Evolutionary conservation across 2,113 vertebrate genomes (phyloP).

Genomic region (Oncorhynchus kisutch): DNA sequence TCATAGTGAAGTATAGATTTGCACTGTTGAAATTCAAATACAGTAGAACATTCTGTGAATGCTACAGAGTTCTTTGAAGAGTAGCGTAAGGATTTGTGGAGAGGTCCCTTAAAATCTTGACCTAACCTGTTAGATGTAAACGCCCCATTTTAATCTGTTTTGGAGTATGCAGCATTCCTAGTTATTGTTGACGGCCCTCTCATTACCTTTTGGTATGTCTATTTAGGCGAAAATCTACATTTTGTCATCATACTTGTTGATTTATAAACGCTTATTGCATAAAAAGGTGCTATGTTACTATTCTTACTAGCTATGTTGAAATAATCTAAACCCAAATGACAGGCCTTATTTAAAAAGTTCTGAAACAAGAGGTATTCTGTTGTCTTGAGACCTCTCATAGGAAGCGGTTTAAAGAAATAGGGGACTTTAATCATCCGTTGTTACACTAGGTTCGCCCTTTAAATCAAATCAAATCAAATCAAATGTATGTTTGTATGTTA

Average conservation of each 20-base stretch:
- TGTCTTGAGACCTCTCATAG: background rate
- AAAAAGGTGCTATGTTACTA: background rate
- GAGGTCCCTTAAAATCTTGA: background rate
- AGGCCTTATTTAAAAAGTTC: background rate
- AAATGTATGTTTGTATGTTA: too few relatives aligned
- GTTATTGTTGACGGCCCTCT: too few relatives aligned
- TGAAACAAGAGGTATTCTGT: background rate
- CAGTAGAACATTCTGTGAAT: too few relatives aligned
- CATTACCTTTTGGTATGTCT: too few relatives aligned
- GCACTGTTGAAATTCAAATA: background rate
- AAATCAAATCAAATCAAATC: too few relatives aligned
- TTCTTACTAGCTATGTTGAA: background rate
- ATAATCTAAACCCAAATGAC: background rate
- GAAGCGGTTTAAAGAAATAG: background rate
- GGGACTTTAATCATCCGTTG: too few relatives aligned
- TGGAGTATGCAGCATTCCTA: too few relatives aligned
- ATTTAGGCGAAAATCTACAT: too few relatives aligned
- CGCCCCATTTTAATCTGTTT: too few relatives aligned
- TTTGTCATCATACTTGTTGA: background rate
- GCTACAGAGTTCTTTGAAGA: too few relatives aligned
- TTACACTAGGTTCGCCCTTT: too few relatives aligned
- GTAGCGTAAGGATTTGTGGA: background rate
- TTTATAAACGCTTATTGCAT: background rate
- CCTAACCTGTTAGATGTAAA: too few relatives aligned
- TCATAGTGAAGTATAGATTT: background rate